phyloP scores from a whole-genome alignment of 2,888 invertebrate species.

The Troides oblongomaculatus region DNA sequence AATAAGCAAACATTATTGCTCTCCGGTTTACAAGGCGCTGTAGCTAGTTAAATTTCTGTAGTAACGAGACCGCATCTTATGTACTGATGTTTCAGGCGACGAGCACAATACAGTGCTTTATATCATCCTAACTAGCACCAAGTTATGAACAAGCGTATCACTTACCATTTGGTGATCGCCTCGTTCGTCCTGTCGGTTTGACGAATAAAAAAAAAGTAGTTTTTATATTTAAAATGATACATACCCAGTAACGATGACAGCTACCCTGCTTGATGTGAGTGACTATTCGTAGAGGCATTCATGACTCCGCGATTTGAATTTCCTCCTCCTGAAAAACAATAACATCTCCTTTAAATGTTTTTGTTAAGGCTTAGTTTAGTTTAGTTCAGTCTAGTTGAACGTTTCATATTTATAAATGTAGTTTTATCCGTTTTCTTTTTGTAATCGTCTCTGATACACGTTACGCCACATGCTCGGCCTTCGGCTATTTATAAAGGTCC shows the following conservation, averaged over 20 bases:
- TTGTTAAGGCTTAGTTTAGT: too few relatives aligned
- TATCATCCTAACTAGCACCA: too few relatives aligned
- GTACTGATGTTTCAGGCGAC: too few relatives aligned
- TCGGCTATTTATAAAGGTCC: conserved; percentile 22
- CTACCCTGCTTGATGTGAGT: conserved; percentile 75
- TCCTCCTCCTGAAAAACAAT: conserved; percentile 53
- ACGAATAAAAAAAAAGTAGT: too few relatives aligned
- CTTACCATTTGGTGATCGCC: too few relatives aligned
- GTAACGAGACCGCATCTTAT: too few relatives aligned
- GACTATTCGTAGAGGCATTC: conserved; percentile 57
- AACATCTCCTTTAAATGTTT: not conserved
- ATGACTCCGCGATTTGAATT: conserved; percentile 56
- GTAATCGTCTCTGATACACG: conserved; percentile 12
- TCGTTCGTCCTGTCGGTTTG: too few relatives aligned
- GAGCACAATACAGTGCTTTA: too few relatives aligned
- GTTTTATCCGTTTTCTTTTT: not conserved
- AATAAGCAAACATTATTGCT: too few relatives aligned
- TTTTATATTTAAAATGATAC: not conserved
- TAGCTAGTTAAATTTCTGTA: too few relatives aligned
- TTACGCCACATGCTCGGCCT: conserved; percentile 12
- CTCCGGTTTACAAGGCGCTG: too few relatives aligned
- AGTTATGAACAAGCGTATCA: too few relatives aligned
- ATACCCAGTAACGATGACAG: conserved; percentile 50
- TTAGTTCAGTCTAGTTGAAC: not conserved
- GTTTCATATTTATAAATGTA: not conserved